These are phyloP conservation scores for Trichomalopsis sarcophagae DNA, from an alignment of 1,140 invertebrate genomes.

Conservation along the genomic window DNA sequence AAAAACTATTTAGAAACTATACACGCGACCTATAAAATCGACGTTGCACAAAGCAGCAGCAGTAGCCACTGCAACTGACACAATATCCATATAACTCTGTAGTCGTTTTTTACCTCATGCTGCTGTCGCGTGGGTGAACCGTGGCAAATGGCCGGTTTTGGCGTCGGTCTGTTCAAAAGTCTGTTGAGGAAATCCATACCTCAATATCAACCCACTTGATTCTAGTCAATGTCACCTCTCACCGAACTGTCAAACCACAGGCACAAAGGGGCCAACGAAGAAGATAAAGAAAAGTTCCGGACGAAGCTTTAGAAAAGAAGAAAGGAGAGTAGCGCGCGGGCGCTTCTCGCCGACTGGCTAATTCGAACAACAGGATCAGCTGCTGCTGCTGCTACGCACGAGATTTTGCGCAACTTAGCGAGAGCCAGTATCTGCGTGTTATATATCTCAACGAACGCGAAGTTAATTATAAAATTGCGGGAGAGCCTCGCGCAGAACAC, in stretches of 20 bases:
- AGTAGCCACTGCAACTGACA: too few relatives aligned
- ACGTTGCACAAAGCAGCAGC: background rate
- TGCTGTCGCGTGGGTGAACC: background rate
- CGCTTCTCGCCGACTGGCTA: slow-evolving; percentile 15
- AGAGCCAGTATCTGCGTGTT: too few relatives aligned
- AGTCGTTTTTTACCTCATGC: background rate
- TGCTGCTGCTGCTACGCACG: slow-evolving; percentile 14
- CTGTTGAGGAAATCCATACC: slow-evolving; percentile 41
- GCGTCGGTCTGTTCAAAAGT: slow-evolving; percentile 27
- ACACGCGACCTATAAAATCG: background rate
- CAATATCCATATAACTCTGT: background rate
- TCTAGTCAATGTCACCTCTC: background rate
- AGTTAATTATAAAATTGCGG: slow-evolving; percentile 43
- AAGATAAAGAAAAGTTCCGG: background rate
- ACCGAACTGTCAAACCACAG: background rate
- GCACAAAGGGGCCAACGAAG: background rate
- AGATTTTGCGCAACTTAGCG: slow-evolving; percentile 3
- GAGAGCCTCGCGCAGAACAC: background rate
- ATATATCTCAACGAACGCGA: background rate
- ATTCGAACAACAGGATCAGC: slow-evolving; percentile 24
- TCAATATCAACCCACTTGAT: background rate
- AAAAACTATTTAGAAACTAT: too few relatives aligned
- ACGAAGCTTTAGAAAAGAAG: background rate
- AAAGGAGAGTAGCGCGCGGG: background rate
- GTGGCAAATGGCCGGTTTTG: slow-evolving; percentile 27